Evolutionary conservation across 1,140 invertebrate genomes (phyloP).

Genomic region (Alviniconcha marisindica): DNA sequence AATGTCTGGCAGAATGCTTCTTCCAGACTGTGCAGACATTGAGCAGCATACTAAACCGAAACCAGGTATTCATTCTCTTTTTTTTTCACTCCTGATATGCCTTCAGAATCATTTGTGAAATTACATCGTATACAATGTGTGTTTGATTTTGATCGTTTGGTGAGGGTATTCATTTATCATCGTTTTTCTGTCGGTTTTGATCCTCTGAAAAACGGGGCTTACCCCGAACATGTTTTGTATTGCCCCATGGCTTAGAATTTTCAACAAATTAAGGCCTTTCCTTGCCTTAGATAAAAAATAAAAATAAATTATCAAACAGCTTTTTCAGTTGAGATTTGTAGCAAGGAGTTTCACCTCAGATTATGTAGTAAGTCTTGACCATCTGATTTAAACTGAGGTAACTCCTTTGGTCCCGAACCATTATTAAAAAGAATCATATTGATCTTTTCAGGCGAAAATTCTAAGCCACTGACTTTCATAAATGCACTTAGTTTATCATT

Average conservation of each 20-base stretch:
- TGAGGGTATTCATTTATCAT: too few relatives aligned
- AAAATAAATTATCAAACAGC: neutral
- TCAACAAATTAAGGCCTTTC: neutral
- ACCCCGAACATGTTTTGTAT: too few relatives aligned
- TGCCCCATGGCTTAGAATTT: neutral
- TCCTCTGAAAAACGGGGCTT: too few relatives aligned
- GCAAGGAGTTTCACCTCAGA: neutral
- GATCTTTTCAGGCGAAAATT: neutral
- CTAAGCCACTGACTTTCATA: neutral
- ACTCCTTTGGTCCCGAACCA: neutral
- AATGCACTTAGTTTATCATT: neutral
- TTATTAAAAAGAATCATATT: neutral
- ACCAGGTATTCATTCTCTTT: too few relatives aligned
- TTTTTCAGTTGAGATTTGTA: neutral
- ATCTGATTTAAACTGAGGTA: neutral
- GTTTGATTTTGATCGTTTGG: too few relatives aligned
- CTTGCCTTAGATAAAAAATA: neutral
- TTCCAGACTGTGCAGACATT: too few relatives aligned
- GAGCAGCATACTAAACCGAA: too few relatives aligned
- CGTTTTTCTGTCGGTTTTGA: too few relatives aligned
- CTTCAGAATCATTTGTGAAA: too few relatives aligned
- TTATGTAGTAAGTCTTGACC: neutral
- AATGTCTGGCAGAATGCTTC: too few relatives aligned
- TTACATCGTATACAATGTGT: too few relatives aligned
- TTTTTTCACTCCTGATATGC: too few relatives aligned